Base-by-base conservation (phyloP, 2,888 invertebrate genomes). In the Eilema griseolum region DNA sequence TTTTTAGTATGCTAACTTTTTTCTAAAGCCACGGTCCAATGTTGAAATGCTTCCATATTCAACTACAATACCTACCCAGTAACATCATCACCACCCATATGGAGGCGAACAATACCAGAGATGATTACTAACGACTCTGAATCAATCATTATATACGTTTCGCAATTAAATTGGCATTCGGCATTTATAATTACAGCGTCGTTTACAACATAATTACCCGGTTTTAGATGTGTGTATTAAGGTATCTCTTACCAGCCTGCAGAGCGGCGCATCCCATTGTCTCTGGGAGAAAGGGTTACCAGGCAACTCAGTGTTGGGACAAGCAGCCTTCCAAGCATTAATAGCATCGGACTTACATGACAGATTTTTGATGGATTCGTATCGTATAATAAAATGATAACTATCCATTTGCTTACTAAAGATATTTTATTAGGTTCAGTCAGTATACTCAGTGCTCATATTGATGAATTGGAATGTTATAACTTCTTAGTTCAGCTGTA, bases 161-260 rank as follows among this genome's bases (percentile, higher is more conserved):
- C 79, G 81, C 83, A 86, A 86, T 67, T 77, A 79, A 81, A 82
- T 87, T 81, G 81, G 76, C 74, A 76, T 82, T 87, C 77, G 83
- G 74, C 72, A 77, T 82, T 77, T 73, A 79, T 79, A 77, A 78
- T 85, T 81, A 77, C 75, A n/a, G n/a, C n/a, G n/a, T n/a, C n/a
- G n/a, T n/a, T n/a, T n/a, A n/a, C n/a, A n/a, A n/a, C n/a, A n/a
- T n/a, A n/a, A n/a, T n/a, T n/a, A n/a, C n/a, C n/a, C n/a, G n/a
- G n/a, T n/a, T n/a, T n/a, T n/a, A n/a, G n/a, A n/a, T n/a, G n/a
- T n/a, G n/a, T n/a, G n/a, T n/a, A n/a, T n/a, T n/a, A n/a, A n/a
- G n/a, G n/a, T n/a, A n/a, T n/a, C n/a, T n/a, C n/a, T n/a, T n/a
- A n/a, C n/a, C n/a, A n/a, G n/a, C n/a, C n/a, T n/a, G n/a, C n/a